A percentile compares a stretch with the other conserved stretches of the same genome.
Evolutionary conservation across 2,888 invertebrate species (phyloP).

Genomic region (Watsonalla binaria): DNA sequence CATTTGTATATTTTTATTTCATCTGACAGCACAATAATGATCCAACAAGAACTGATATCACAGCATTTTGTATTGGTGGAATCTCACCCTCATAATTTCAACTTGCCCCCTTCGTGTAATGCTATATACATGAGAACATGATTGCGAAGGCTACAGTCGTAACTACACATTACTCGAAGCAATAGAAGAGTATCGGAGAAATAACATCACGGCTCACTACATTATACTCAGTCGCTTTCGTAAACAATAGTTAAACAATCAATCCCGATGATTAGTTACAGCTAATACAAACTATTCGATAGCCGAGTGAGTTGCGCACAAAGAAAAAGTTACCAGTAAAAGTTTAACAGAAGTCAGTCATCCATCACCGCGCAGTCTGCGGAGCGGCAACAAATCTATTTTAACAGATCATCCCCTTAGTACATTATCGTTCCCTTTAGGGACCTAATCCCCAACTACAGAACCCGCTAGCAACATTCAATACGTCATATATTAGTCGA

Average conservation of each 20-base stretch:
- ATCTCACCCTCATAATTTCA: conserved; percentile 48
- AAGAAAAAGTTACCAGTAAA: conserved; percentile 41
- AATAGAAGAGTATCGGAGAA: conserved; percentile 14
- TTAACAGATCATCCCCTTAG: conserved; percentile 71
- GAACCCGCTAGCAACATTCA: conserved; percentile 13
- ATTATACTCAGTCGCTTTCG: conserved; percentile 63
- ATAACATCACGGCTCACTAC: conserved; percentile 28
- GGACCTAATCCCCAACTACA: conserved; percentile 41
- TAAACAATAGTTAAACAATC: conserved; percentile 40
- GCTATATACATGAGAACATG: conserved; percentile 36
- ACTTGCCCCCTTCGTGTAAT: conserved; percentile 15
- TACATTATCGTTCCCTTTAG: conserved; percentile 59
- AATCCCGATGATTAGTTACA: conserved; percentile 32
- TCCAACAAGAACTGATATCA: conserved; percentile 72
- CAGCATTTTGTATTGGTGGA: conserved; percentile 69
- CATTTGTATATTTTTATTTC: conserved; percentile 16
- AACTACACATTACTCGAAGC: conserved; percentile 17
- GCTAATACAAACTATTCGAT: conserved; percentile 52
- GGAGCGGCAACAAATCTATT: conserved; percentile 70
- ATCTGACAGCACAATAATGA: conserved; percentile 32
- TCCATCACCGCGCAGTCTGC: conserved; percentile 65
- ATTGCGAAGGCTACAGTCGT: conserved; percentile 32
- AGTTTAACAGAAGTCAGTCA: conserved; percentile 61
- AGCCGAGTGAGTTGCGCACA: conserved; percentile 20
- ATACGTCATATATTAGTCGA: not conserved